These are phyloP conservation scores for Xenopus borealis DNA, from an alignment of 2,113 vertebrate genomes.

Conservation along the genomic window DNA sequence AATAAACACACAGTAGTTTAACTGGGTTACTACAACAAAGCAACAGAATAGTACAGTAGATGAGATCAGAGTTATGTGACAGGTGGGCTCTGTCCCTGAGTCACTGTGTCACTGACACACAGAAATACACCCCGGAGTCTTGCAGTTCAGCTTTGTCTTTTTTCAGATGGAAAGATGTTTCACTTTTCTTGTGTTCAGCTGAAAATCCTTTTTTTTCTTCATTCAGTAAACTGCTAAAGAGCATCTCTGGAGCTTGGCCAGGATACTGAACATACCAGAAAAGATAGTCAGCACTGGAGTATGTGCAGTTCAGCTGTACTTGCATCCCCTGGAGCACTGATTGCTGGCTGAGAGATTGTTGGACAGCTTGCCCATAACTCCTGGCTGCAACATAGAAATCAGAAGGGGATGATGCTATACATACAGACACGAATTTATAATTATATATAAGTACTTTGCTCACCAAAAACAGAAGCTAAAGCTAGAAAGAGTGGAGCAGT, in stretches of 20 bases:
- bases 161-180: not conserved
- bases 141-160: conserved; percentile 7
- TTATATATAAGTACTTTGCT: too few species aligned
- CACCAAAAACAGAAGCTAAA: too few species aligned
- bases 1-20: too few species aligned
- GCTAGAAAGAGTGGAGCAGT: too few species aligned
- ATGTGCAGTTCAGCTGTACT: conserved; percentile 12
- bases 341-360: too few species aligned
- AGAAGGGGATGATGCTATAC: too few species aligned
- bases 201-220: not conserved
- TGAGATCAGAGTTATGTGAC: not conserved
- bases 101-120: conserved; percentile 37
- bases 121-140: conserved; percentile 42
- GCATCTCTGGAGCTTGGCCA: not conserved
- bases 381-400: too few species aligned
- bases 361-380: too few species aligned
- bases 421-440: too few species aligned
- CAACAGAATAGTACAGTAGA: too few species aligned
- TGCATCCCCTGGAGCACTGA: too few species aligned
- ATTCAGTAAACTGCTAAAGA: not conserved
- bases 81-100: not conserved
- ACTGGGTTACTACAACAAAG: too few species aligned
- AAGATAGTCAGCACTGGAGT: not conserved
- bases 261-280: conserved; percentile 5
- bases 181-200: not conserved